These are phyloP conservation scores for Cephalotes varians DNA, from an alignment of 2,888 invertebrate species.

Conservation along the genomic window DNA sequence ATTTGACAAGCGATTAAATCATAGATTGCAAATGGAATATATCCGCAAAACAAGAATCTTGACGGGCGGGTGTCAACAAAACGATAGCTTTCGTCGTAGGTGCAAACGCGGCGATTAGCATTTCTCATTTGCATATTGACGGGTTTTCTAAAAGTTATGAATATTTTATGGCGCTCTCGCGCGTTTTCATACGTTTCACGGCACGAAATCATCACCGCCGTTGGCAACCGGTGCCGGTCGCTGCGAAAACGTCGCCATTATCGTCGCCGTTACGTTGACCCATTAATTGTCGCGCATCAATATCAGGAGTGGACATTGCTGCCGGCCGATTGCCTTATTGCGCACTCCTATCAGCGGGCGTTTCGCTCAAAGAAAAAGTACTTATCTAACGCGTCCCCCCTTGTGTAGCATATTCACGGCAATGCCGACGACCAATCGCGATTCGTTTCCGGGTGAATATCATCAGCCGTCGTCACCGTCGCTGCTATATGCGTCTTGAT, in stretches of 20 bases:
- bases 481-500: neutral
- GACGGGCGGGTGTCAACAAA: constrained; percentile 71
- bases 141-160: constrained; percentile 86
- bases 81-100: constrained; percentile 73
- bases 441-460: constrained; percentile 36
- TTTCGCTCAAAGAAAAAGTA: neutral
- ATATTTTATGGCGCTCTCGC: constrained; percentile 81
- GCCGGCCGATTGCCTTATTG: constrained; percentile 33
- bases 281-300: constrained; percentile 56
- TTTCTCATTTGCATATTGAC: constrained; percentile 85
- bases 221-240: neutral
- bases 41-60: constrained; percentile 70
- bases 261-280: constrained; percentile 28
- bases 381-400: constrained; percentile 24
- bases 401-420: neutral
- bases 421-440: constrained; percentile 61
- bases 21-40: constrained; percentile 19
- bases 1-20: constrained; percentile 56
- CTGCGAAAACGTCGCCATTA: constrained; percentile 37
- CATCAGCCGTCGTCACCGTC: constrained; percentile 41
- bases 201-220: constrained; percentile 20
- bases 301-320: constrained; percentile 14
- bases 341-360: neutral
- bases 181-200: constrained; percentile 21
- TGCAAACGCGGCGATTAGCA: constrained; percentile 82